phyloP scores from a whole-genome alignment of 2,888 invertebrate species.

The Tridacna gigas region DNA sequence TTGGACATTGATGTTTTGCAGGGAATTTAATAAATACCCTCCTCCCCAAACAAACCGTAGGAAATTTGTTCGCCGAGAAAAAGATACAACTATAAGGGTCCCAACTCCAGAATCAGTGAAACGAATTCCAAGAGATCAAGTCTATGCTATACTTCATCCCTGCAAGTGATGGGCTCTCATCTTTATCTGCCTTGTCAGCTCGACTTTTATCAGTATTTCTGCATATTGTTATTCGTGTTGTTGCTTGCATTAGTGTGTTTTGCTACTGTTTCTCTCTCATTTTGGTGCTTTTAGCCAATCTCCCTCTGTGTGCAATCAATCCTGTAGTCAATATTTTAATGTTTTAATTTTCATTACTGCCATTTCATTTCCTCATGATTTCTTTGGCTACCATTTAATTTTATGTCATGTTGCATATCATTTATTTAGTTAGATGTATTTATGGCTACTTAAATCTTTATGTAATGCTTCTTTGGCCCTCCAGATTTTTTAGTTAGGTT shows the following conservation, averaged over 20 bases:
- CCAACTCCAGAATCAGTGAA: conserved; percentile 71
- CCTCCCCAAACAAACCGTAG: conserved; percentile 45
- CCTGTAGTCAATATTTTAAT: conserved; percentile 22
- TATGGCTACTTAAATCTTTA: too few species aligned
- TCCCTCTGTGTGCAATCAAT: conserved; percentile 53
- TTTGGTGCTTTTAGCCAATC: conserved; percentile 48
- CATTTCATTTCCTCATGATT: conserved; percentile 54
- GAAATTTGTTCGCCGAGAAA: conserved; percentile 53
- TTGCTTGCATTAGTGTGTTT: conserved; percentile 17
- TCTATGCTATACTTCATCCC: conserved; percentile 75
- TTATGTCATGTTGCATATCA: not conserved
- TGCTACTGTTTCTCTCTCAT: conserved; percentile 20
- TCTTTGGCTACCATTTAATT: conserved; percentile 47
- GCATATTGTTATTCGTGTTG: conserved; percentile 22
- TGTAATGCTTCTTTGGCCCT: too few species aligned
- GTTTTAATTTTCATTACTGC: not conserved
- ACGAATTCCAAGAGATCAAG: conserved; percentile 71
- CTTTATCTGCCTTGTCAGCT: not conserved
- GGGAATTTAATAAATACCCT: conserved; percentile 55
- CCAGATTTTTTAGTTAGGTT: too few species aligned
- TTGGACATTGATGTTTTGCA: conserved; percentile 45
- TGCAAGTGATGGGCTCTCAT: conserved; percentile 50
- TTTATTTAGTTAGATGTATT: too few species aligned
- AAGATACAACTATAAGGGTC: conserved; percentile 55
- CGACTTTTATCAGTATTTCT: conserved; percentile 48